These are phyloP conservation scores for Spodoptera littoralis DNA, from an alignment of 2,888 invertebrate species.

Conservation along the genomic window DNA sequence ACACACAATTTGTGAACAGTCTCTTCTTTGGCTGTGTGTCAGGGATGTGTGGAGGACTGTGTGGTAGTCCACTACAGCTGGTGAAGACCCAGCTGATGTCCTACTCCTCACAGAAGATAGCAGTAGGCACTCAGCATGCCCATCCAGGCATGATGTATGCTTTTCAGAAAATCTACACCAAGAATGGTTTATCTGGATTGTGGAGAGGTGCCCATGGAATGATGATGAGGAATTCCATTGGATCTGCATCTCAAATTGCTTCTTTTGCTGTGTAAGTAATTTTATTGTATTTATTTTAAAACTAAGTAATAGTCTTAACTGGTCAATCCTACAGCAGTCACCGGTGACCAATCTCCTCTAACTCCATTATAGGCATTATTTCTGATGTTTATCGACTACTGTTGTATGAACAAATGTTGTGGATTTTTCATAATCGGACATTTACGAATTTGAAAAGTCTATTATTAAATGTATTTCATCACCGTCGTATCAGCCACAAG, in stretches of 20 bases:
- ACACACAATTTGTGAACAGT: constrained; percentile 91
- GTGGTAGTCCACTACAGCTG: constrained; percentile 96
- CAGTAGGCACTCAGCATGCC: constrained; percentile 96
- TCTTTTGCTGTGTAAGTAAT: constrained; percentile 90
- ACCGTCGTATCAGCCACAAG: too few species aligned
- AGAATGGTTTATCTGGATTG: constrained; percentile 86
- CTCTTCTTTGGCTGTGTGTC: constrained; percentile 92
- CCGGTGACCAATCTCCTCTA: too few species aligned
- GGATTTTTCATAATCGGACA: too few species aligned
- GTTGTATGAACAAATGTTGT: too few species aligned
- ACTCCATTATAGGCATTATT: too few species aligned
- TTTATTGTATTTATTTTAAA: background rate
- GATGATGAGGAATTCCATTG: constrained; percentile 93
- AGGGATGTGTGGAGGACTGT: constrained; percentile 93
- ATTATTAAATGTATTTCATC: too few species aligned
- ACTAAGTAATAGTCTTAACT: too few species aligned
- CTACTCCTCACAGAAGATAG: constrained; percentile 92
- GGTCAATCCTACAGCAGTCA: too few species aligned
- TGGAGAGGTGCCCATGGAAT: constrained; percentile 94
- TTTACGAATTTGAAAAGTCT: too few species aligned
- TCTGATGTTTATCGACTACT: too few species aligned
- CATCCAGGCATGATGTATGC: constrained; percentile 92
- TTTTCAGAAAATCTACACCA: constrained; percentile 88
- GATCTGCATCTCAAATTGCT: constrained; percentile 95
- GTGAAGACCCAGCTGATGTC: constrained; percentile 97